Percentiles rank a stretch among this genome's conserved stretches.
These are phyloP conservation scores for Natator depressus DNA, from an alignment of 2,113 vertebrate genomes.

Conservation along the genomic window DNA sequence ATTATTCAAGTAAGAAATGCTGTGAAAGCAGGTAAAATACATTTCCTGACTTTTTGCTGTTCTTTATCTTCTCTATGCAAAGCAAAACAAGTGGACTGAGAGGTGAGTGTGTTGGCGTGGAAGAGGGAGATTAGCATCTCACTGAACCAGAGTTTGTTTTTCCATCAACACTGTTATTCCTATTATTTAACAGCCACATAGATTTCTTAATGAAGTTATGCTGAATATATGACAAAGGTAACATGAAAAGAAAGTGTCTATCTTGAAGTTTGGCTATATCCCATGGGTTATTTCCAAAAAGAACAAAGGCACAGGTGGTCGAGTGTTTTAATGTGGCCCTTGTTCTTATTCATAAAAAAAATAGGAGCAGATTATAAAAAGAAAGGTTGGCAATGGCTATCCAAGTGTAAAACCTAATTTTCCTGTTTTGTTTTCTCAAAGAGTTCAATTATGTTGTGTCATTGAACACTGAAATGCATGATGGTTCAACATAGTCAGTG, in stretches of 20 bases:
- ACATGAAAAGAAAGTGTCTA: conserved; percentile 6
- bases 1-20: background rate
- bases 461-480: background rate
- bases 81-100: background rate
- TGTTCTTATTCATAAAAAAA: conserved; percentile 9
- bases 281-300: conserved; percentile 17
- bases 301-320: conserved; percentile 23
- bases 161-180: background rate
- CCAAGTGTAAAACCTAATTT: conserved; percentile 24
- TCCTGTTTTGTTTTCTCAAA: conserved; percentile 24
- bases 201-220: background rate
- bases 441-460: background rate
- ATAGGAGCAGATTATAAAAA: conserved; percentile 1
- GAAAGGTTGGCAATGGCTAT: conserved; percentile 21
- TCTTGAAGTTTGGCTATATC: background rate
- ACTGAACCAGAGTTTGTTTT: background rate
- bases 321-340: conserved; percentile 45
- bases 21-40: rapidly evolving
- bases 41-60: too few species aligned
- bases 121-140: background rate
- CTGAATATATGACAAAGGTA: background rate
- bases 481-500: background rate
- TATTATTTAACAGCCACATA: background rate
- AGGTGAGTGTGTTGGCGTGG: background rate
- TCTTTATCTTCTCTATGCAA: background rate